A percentile compares a stretch with the other conserved stretches of the same genome.
phyloP scores from a whole-genome alignment of 1,140 invertebrate species.

The Drosophila rhopaloa region DNA sequence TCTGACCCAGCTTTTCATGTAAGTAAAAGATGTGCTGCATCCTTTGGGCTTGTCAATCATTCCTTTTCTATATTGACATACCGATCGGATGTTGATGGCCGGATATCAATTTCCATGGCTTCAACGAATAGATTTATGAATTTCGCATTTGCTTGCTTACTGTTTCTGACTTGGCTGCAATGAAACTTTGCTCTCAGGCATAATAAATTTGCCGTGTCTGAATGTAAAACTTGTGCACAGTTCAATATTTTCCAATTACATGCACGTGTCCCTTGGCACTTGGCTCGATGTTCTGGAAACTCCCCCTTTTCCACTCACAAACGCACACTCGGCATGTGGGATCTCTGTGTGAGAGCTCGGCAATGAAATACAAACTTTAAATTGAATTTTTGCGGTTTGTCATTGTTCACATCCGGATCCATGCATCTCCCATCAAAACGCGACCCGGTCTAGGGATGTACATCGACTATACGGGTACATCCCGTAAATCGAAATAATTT shows the following conservation, averaged over 20 bases:
- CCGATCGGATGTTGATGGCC: background rate
- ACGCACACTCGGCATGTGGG: conserved; percentile 18
- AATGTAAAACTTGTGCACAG: conserved; percentile 56
- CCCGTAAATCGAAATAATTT: too few species aligned
- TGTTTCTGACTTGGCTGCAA: conserved; percentile 25
- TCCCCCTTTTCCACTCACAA: background rate
- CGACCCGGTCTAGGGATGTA: conserved; percentile 3
- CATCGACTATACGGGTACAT: background rate
- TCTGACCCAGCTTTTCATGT: background rate
- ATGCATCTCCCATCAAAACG: conserved; percentile 9
- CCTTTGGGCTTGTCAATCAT: conserved; percentile 4
- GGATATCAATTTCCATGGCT: conserved; percentile 6
- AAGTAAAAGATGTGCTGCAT: background rate
- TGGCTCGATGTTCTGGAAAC: conserved; percentile 17
- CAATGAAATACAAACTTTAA: conserved; percentile 78
- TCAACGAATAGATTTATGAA: conserved; percentile 11
- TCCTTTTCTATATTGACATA: background rate
- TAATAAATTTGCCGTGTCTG: conserved; percentile 53
- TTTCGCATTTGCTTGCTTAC: conserved; percentile 23
- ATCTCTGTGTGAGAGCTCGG: conserved; percentile 28
- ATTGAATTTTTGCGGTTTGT: conserved; percentile 82
- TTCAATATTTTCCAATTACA: conserved; percentile 77
- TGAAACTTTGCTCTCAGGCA: conserved; percentile 30
- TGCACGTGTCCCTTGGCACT: conserved; percentile 59
- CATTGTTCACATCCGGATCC: conserved; percentile 68